Evolutionary conservation across 2,797 vertebrate species (phyloP), one percentile per base, ranked within the genome.

Genomic region (Botia kubotai): DNA sequence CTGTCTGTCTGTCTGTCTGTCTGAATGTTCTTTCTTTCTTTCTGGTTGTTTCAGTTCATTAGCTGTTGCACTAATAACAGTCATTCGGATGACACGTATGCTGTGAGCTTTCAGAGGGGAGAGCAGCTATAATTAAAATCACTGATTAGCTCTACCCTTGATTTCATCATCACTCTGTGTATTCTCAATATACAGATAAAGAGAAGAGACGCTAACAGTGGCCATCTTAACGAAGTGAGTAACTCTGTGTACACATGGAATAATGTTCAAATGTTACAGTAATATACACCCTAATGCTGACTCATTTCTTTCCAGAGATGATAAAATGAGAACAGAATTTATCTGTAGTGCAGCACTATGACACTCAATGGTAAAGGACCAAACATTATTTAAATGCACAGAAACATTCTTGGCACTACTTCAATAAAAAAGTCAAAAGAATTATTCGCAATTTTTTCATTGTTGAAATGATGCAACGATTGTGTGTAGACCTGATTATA

Each of bases 61-160:
- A n/a, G 23, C 36, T 48, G 21, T 29, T 52, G 12, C 17, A 65
- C 26, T 3, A n/a, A 65, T 46, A 75, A 52, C 19, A 16, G 13
- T 66, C 23, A 66, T 76, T 67, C 19, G 36, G 13, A 17, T 53
- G 13, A 36, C 48, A 66, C n/a, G 66, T 23, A 63, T n/a, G 12
- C n/a, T 63, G 26, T 53, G 7, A 39, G n/a, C 60, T 46, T 53
- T 10, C 2, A 67, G n/a, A 43, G 52, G 8, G 8, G 29, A 66
- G 13, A 57, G 23, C 29, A 17, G 0, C 1, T 75, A 23, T 39
- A 55, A 57, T 67, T 77, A 77, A 58, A 77, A 46, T 21, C 19
- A n/a, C 33, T 67, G 33, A 23, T 53, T 55, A 76, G 74, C 62
- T 39, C 48, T 12, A 36, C 73, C n/a, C 46, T 6, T 17, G 62